phyloP scores from a whole-genome alignment of 2,888 invertebrate species.

The Elmis aenea region DNA sequence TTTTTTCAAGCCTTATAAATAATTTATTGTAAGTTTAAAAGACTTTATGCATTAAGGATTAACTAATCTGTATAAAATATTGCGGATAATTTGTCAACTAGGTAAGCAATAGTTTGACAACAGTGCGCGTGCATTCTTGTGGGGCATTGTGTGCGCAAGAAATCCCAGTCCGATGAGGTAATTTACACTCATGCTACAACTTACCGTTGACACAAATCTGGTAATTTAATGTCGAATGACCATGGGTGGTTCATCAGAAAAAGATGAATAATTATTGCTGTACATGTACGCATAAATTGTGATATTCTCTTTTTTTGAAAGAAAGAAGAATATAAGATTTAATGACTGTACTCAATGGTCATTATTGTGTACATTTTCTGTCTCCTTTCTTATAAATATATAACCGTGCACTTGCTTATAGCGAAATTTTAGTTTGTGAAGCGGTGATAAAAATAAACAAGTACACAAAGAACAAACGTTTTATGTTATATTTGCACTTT shows the following conservation, averaged over 20 bases:
- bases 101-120: slow-evolving; percentile 16
- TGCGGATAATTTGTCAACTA: slow-evolving; percentile 10
- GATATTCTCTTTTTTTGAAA: slow-evolving; percentile 13
- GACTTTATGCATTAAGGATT: slow-evolving; percentile 7
- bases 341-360: too few species aligned
- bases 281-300: slow-evolving; percentile 15
- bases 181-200: slow-evolving; percentile 30
- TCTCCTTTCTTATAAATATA: too few species aligned
- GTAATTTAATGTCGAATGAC: slow-evolving; percentile 30
- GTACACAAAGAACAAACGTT: too few species aligned
- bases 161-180: slow-evolving; percentile 25
- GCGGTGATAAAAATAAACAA: too few species aligned
- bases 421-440: too few species aligned
- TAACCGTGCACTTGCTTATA: too few species aligned
- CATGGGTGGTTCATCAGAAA: slow-evolving; percentile 33
- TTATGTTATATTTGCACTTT: too few species aligned
- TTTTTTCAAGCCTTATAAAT: too few species aligned
- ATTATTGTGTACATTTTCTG: too few species aligned
- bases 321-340: slow-evolving; percentile 11
- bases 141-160: slow-evolving; percentile 13
- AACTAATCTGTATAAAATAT: slow-evolving; percentile 7
- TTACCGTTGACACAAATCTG: slow-evolving; percentile 33
- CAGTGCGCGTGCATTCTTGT: slow-evolving; percentile 14
- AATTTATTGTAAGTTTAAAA: too few species aligned
- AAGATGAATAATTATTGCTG: slow-evolving; percentile 14